phyloP scores from a whole-genome alignment of 2,797 vertebrate species.

The Phalloptychus januarius region DNA sequence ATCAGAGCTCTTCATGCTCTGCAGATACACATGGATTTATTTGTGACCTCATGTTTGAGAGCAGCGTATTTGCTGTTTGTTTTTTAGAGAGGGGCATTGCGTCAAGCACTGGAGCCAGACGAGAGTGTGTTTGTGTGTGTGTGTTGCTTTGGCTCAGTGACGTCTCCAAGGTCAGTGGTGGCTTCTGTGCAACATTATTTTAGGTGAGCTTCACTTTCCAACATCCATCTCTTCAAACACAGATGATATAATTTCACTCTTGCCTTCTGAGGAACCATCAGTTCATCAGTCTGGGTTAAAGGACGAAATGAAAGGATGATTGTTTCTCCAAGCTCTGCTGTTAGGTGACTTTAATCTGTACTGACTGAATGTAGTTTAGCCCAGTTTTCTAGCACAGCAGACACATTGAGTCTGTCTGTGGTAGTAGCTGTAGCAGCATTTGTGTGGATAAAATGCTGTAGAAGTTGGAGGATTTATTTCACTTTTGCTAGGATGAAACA shows the following conservation, averaged over 20 bases:
- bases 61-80: slow-evolving; percentile 2
- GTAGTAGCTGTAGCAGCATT: neutral
- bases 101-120: slow-evolving; percentile 61
- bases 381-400: neutral
- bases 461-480: no score
- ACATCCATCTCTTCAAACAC: slow-evolving; percentile 7
- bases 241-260: neutral
- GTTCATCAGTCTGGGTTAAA: neutral
- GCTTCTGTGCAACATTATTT: slow-evolving; percentile 4
- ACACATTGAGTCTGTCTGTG: neutral
- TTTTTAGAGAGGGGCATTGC: slow-evolving; percentile 44
- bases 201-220: slow-evolving; percentile 19
- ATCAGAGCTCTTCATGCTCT: slow-evolving; percentile 32
- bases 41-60: slow-evolving; percentile 6
- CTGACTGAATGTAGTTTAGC: slow-evolving; percentile 2
- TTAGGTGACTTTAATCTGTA: neutral
- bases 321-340: neutral
- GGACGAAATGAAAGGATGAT: neutral
- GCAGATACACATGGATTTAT: slow-evolving; percentile 34
- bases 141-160: slow-evolving; percentile 45
- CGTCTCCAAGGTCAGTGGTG: slow-evolving; percentile 63
- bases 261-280: slow-evolving; percentile 13
- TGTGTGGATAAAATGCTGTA: no score
- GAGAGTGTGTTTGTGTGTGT: slow-evolving; percentile 11
- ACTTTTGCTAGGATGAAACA: no score